Conservation (phyloP, 2,113 vertebrate genomes). For the Eolophus roseicapilla region DNA sequence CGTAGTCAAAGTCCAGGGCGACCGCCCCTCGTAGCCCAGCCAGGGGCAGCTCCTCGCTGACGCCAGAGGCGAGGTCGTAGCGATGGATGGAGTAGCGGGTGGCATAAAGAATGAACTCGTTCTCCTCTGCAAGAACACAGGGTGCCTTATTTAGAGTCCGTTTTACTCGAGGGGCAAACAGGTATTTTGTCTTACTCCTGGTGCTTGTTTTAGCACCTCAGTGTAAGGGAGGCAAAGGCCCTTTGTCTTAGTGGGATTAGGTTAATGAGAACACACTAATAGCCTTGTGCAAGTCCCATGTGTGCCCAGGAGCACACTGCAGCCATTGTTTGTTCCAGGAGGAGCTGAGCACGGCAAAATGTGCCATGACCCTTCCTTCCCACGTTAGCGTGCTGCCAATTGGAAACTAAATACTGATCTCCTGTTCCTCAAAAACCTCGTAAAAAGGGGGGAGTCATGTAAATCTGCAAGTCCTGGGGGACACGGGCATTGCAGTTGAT, state of each 20-base stretch:
- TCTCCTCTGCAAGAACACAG: constrained; percentile 84
- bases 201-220: background rate
- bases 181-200: background rate
- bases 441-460: background rate
- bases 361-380: background rate
- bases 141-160: background rate
- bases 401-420: background rate
- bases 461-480: background rate
- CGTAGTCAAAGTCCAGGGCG: constrained; percentile 95
- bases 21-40: constrained; percentile 86
- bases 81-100: constrained; percentile 93
- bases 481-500: fast-evolving
- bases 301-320: background rate
- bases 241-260: background rate
- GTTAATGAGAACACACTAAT: background rate
- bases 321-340: background rate
- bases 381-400: background rate
- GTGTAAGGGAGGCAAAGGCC: background rate
- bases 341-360: background rate
- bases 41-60: constrained; percentile 88
- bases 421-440: background rate
- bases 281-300: fast-evolving
- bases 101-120: constrained; percentile 95
- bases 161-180: background rate
- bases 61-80: constrained; percentile 89